Evolutionary conservation across 2,797 vertebrate species (phyloP).

Genomic region (Microchirus variegatus): DNA sequence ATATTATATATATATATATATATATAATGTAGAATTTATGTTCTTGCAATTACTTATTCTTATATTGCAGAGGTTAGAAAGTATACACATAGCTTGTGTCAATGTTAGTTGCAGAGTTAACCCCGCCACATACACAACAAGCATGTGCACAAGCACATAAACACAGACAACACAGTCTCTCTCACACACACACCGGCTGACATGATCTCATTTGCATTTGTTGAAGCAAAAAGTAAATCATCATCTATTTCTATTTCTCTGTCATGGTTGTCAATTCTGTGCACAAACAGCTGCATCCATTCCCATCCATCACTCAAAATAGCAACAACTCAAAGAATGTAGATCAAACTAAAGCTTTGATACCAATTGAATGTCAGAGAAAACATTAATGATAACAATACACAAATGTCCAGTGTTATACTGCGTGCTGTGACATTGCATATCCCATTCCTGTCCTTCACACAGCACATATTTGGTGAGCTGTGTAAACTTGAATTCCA

Average conservation of each 20-base stretch:
- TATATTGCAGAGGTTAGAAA: conserved; percentile 9
- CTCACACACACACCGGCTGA: conserved; percentile 4
- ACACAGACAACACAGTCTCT: conserved; percentile 9
- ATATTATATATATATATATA: too few species aligned
- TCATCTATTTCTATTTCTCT: too few species aligned
- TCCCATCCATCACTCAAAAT: neutral
- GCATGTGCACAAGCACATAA: conserved; percentile 4
- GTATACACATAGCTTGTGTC: neutral
- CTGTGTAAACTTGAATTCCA: conserved; percentile 20
- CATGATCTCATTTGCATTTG: neutral
- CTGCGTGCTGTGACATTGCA: conserved; percentile 35
- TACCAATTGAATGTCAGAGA: conserved; percentile 10
- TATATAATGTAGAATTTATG: neutral
- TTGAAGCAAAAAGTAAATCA: neutral
- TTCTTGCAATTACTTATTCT: neutral
- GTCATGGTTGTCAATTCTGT: neutral
- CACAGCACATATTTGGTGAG: conserved; percentile 14
- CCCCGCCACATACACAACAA: neutral
- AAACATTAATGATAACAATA: conserved; percentile 20
- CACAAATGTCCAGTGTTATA: conserved; percentile 10
- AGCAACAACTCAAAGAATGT: neutral
- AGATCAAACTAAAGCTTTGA: conserved; percentile 21
- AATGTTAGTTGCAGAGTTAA: neutral
- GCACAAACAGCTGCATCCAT: conserved; percentile 6
- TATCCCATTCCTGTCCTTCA: conserved; percentile 28